Percentiles rank a stretch among this genome's conserved stretches.
Conservation (phyloP, 2,888 invertebrate genomes). For the Clistopyga incitator region DNA sequence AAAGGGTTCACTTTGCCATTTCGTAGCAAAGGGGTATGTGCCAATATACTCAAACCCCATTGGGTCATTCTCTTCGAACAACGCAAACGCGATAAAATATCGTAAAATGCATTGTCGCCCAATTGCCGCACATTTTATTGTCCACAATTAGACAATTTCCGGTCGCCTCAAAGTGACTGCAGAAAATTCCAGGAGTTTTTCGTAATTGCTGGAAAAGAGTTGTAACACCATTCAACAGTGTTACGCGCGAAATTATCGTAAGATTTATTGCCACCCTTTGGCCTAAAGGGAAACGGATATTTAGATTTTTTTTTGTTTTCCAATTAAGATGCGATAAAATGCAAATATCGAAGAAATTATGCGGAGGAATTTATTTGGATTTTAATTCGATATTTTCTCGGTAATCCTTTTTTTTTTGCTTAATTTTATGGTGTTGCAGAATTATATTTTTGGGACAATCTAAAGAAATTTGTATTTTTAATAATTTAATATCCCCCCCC, state of each 20-base stretch:
- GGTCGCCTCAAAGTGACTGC: background rate
- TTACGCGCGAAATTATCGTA: background rate
- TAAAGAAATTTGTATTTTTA: too few relatives aligned
- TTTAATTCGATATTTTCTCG: too few relatives aligned
- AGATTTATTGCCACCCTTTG: constrained; percentile 40
- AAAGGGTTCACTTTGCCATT: constrained; percentile 54
- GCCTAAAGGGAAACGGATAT: background rate
- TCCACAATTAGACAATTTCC: constrained; percentile 29
- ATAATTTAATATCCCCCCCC: too few relatives aligned
- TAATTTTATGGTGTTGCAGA: too few relatives aligned
- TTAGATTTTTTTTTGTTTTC: background rate
- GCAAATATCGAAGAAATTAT: too few relatives aligned
- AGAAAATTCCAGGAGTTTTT: constrained; percentile 50
- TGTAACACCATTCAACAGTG: background rate
- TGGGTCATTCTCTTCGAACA: background rate
- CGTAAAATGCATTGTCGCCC: constrained; percentile 49
- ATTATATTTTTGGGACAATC: too few relatives aligned
- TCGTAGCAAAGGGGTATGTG: background rate
- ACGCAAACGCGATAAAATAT: constrained; percentile 55
- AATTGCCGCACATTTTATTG: constrained; percentile 19
- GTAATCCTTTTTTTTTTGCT: too few relatives aligned
- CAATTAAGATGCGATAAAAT: background rate
- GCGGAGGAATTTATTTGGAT: background rate
- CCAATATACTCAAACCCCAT: constrained; percentile 7
- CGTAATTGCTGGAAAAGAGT: constrained; percentile 50